Base-by-base conservation (phyloP, 2,113 vertebrate genomes). In the Cyanocitta stelleri region DNA sequence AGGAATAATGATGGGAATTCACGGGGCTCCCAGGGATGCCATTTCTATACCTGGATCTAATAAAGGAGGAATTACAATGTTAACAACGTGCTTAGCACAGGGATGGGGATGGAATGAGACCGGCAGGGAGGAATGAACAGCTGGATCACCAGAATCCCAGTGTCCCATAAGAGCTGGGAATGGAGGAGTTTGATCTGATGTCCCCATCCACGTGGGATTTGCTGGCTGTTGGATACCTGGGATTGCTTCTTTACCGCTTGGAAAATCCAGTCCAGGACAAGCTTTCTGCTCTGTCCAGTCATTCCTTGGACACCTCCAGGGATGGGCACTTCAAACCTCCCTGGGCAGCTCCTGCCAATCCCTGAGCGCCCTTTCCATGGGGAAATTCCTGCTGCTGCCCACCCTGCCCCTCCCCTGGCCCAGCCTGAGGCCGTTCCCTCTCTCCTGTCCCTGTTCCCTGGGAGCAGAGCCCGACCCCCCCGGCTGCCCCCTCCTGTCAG, bases 1-100 rank as follows among this genome's bases (percentile, higher is more conserved):
- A 86, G 96, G 96, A 97, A 97, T 96, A 97, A 97, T 96, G 97
- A 98, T 97, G 97, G 97, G 64, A 97, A 97, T 95, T 95, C 93
- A 85, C 74, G 9, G 82, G 3, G n/a, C 95, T 97, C 97, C 82
- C 95, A 89, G 64, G 96, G 96, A 95, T 94, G 90, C 94, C 83
- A 12, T 96, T 98, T 96, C 87, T 95, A 82, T 80, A 93, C 95
- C 97, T 95, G 97, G 90, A 63, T 88, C 86, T 96, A 93, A 98
- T 96, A 97, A 97, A 96, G 95, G 61, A 89, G 87, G 92, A 98
- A 96, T 97, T 97, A 64, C 78, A 94, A 4, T 75, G 82, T 95
- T 91, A 94, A 74, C 81, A 76, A 67, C 6, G 10, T 66, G 79
- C 95, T 97, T 85, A 96, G 81, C 15, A 3, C 74, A 16, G 61